Evolutionary conservation across 2,888 invertebrate genomes (phyloP), one percentile per base, ranked within the genome.

Genomic region (Matsumyia berberina): DNA sequence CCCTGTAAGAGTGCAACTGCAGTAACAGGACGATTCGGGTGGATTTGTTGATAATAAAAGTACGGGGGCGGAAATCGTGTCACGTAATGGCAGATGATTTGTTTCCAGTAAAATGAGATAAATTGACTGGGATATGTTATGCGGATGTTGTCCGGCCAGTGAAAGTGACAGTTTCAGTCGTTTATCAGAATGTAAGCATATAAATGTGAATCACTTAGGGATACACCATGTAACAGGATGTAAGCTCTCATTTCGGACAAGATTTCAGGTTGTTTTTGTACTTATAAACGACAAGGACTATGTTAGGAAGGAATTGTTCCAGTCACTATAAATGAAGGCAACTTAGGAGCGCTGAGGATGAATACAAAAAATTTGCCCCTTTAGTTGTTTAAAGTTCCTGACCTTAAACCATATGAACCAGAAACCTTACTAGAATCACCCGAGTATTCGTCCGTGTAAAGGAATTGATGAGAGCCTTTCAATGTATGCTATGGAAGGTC

Each of bases 51-150:
- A 73, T 69, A 79, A 79, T 79, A 83, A 83, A 83, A 73, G 72
- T 64, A 49, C 24, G 44, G 49, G 66, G 46, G 49, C 53, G 53
- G 58, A 62, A 78, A 83, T 78, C 72, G 72, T 78, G 79, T 83
- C 83, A 83, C 83, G 83, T 79, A 83, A 79, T 79, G 55, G 73
- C 72, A 79, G 73, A 83, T 83, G 83, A 83, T 83, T 83, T 83
- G 83, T 83, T 73, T 67, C 49, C 79, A 73, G 83, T 69, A 42
- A 83, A 78, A 83, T 44, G 70, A 66, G 60, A 78, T 78, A 72
- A 82, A 79, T 83, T 62, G 72, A 73, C 73, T 79, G 35, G 55
- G 67, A 78, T 83, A 49, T 62, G 39, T 39, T 62, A 66, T 78
- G 72, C 72, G 77, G 78, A 79, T 83, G 73, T 62, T 73, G 19